Base-by-base conservation (phyloP, 2,888 invertebrate genomes). In the Piscicola geometra region DNA sequence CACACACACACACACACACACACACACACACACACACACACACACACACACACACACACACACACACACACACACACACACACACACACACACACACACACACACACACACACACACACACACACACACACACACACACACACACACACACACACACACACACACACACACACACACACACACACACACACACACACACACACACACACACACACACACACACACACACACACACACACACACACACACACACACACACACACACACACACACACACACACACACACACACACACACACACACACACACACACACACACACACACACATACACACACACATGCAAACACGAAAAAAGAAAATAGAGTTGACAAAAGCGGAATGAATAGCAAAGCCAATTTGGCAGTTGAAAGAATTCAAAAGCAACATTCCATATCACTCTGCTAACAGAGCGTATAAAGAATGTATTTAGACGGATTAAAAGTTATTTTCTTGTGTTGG, bases 211-310 rank as follows among this genome's bases (percentile, higher is more conserved):
- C 36, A 70, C 36, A 70, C 70, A 41, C 28, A 70, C 70, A 35
- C 70, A 70, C 36, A 35, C 28, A 70, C 70, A 70, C 47, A 70
- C 41, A 70, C 21, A 70, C 70, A 70, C 70, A 70, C 47, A 70
- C 28, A 70, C 36, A 35, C 32, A 70, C 18, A 70, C 21, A 70
- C n/a, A 41, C 32, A 70, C 70, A 70, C 28, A 70, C 70, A 70
- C 32, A 70, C 70, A 70, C 32, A 41, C 41, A 70, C 15, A 41
- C 28, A 28, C 32, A 70, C 70, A 70, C 35, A 70, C 70, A 70
- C 30, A 70, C 70, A 70, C 32, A 47, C 47, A 70, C 21, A 70
- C 47, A 70, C 32, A 41, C 70, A 70, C 21, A 70, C 36, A 70
- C 21, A 70, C 36, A 70, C 21, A 41, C 41, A 70, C 28, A 70